Base-by-base conservation (phyloP, 2,888 invertebrate species). In the Drosophila trichaetosa region DNA sequence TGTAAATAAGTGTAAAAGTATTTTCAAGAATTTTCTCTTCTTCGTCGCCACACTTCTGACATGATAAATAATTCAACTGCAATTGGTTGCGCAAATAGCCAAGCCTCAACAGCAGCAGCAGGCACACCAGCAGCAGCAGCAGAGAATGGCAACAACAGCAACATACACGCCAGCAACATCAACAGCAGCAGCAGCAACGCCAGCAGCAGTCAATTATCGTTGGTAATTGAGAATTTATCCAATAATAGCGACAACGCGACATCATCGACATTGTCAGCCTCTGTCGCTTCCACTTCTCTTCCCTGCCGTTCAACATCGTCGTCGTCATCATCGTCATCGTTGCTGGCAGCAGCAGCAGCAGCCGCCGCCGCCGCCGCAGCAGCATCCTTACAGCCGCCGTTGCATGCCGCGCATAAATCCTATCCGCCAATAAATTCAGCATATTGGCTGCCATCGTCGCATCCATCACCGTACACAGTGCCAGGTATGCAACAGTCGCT, bases 361-460 rank as follows among this genome's bases (percentile, higher is more conserved):
- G 53, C 40, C 0, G 51, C 63, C 0, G 51, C 63, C 48, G 34
- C 73, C 63, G 57, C 61, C 31, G 27, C 69, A 57, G 42, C 64
- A 51, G 13, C 75, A 67, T 62, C 69, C 58, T 61, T 68, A 63
- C 51, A 63, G 69, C 56, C 71, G 54, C 46, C 79, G 68, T 61
- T 73, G 65, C 75, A 76, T 90, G 84, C 91, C 91, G 76, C 89
- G 80, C 87, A 88, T 92, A 94, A 93, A 94, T 90, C 91, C 86
- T 97, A 97, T 94, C 96, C 97, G 92, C 95, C 96, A 89, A 97
- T 97, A 94, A 96, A 96, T 94, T 95, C 96, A 92, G 96, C 96
- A 92, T 97, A 97, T 94, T 97, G 97, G 97, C 95, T 96, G 92
- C 96, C 97, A 84, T 96, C 96, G 91, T 95, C 96, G 79, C 95